Base-by-base conservation (phyloP, 1,140 invertebrate genomes). In the Conopomorpha cramerella region DNA sequence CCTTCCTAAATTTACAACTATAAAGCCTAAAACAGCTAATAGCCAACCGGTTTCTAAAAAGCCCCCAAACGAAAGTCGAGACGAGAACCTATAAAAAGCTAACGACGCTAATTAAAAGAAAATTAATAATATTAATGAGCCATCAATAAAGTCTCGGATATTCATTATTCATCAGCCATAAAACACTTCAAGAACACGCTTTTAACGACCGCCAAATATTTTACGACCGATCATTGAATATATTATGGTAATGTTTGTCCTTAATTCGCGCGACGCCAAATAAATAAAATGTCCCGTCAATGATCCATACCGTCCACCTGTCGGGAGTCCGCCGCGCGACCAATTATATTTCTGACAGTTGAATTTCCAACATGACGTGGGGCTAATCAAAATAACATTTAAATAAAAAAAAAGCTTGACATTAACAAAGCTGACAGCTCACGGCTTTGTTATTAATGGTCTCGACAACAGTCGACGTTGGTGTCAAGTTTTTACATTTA, bases 301-400 rank as follows among this genome's bases (percentile, higher is more conserved):
- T 54, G 55, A 60, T 54, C 39, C 15, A 36, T 49, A 51, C 50
- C 55, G 55, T 49, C 62, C 63, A 54, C 55, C 53, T 47, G 41
- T 43, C 53, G 39, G 54, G 53, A 55, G 66, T 64, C 70, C n/a
- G n/a, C 62, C 68, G 59, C 60, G 56, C 55, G 57, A 67, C 71
- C 72, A 78, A 79, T 79, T 78, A 78, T 60, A 61, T 49, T 67
- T 70, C 60, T 76, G 77, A 79, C 77, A 78, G 72, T 63, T 71
- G 61, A 77, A 73, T 78, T 77, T 71, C 62, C 58, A 52, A 79
- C 72, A 77, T 73, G 77, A 78, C 77, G 71, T 76, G 74, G 60
- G 74, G 64, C 72, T 78, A 77, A 79, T 79, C 77, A 79, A 78
- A 78, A 79, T 76, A 79, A 66, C 71, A 71, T 79, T 79, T 77